Percentiles rank a stretch among this genome's conserved stretches.
Conservation (phyloP, 2,888 invertebrate species). For the Epirrhoe alternata region DNA sequence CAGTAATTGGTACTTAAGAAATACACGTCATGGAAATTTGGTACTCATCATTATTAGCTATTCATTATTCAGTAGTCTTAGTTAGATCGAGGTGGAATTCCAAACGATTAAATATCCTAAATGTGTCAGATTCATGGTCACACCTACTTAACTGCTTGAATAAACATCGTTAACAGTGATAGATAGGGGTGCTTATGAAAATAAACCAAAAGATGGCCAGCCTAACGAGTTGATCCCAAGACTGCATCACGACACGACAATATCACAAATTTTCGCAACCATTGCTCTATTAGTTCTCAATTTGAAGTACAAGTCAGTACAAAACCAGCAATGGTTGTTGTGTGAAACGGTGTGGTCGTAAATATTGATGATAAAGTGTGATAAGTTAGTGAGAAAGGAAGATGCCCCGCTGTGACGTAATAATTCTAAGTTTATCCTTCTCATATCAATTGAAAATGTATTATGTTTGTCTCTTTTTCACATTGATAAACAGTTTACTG, state of each 20-base stretch:
- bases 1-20: too few relatives aligned
- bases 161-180: constrained; percentile 85
- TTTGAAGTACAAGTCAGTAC: not conserved
- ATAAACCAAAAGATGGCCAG: constrained; percentile 77
- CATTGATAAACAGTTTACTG: constrained; percentile 78
- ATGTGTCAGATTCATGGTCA: constrained; percentile 51
- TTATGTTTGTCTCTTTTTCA: constrained; percentile 75
- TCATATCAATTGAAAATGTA: constrained; percentile 76
- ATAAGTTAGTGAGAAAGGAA: constrained; percentile 63
- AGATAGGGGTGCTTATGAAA: constrained; percentile 84
- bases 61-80: too few relatives aligned
- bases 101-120: constrained; percentile 7
- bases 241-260: constrained; percentile 29
- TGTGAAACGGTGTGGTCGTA: constrained; percentile 16
- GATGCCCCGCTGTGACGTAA: constrained; percentile 82
- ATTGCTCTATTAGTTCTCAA: constrained; percentile 45
- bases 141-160: constrained; percentile 73
- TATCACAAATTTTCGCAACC: constrained; percentile 39
- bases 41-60: too few relatives aligned
- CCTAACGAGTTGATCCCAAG: constrained; percentile 73
- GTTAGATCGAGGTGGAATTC: too few relatives aligned
- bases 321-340: constrained; percentile 45
- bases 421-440: constrained; percentile 78
- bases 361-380: constrained; percentile 47
- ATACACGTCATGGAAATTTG: too few relatives aligned